Evolutionary conservation across 2,888 invertebrate species (phyloP), one percentile per base, ranked within the genome.

Genomic region (Coronaproctus castanopsis): DNA sequence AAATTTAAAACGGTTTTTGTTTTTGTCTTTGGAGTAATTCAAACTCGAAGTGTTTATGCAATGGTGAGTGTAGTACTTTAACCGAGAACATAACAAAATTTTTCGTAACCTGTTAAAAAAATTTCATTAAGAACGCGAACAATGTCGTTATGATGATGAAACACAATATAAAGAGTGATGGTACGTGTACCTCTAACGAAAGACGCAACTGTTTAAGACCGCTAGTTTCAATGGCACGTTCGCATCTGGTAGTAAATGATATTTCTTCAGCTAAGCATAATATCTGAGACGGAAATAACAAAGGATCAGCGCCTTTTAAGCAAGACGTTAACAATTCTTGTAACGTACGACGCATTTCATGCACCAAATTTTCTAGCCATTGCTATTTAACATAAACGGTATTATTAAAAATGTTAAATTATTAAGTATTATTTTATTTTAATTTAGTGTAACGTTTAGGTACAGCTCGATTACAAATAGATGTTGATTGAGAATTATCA

Each of bases 201-300:
- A 72, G 72, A 52, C 76, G 69, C 52, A 79, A 68, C 49, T 74
- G 71, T 36, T 72, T 76, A 58, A 87, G 70, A 52, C 78, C 77
- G 72, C 82, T 81, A 56, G 78, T 76, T 5, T 73, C 70, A 64
- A 95, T 84, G 2, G 89, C 84, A 67, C 80, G 81, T 72, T 96
- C 95, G 64, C 85, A 81, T 69, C 83, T 81, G 63, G 81, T 80
- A 1, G 91, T 89, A 71, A 95, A 96, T 58, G 81, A 77, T 57
- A 96, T 82, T 67, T 83, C 83, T 68, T 91, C 87, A 2, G 85
- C 81, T 54, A 93, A 76, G 70, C 90, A 89, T 51, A 95, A 74
- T 65, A 93, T 82, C 78, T 93, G 85, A 1, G 80, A 82, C 54
- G 83, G 83, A 69, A 78, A 84, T 66, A 76, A 77, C 18, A 71